Evolutionary conservation across 2,113 vertebrate species (phyloP).

Genomic region (Haplotaxodon microlepis): DNA sequence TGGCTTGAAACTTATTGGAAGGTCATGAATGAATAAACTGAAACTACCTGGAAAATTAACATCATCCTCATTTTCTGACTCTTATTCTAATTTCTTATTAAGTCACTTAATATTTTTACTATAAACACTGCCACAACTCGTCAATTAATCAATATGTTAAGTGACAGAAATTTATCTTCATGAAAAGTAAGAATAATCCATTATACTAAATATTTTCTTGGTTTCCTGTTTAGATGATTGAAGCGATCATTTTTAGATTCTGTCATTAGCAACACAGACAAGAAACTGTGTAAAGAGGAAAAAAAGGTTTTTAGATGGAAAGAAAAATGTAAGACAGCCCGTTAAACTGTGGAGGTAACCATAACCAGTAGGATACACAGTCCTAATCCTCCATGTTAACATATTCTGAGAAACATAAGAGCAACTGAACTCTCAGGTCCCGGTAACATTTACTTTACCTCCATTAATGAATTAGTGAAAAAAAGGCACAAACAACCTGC

Average conservation of each 20-base stretch:
- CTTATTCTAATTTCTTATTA: not conserved
- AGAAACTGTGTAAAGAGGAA: not conserved
- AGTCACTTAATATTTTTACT: not conserved
- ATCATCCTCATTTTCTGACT: not conserved
- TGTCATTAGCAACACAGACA: not conserved
- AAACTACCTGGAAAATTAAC: not conserved
- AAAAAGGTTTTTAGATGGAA: not conserved
- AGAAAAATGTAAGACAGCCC: not conserved
- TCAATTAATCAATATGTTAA: not conserved
- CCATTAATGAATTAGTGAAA: rapidly evolving
- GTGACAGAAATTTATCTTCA: not conserved
- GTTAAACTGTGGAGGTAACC: not conserved
- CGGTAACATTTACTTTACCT: not conserved
- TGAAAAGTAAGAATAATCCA: not conserved
- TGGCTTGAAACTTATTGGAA: rapidly evolving
- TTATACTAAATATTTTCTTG: not conserved
- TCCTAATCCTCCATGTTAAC: rapidly evolving
- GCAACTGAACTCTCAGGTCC: not conserved
- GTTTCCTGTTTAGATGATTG: not conserved
- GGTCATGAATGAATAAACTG: not conserved
- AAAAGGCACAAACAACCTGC: not conserved
- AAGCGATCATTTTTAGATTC: not conserved
- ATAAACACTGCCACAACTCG: rapidly evolving
- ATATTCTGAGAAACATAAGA: not conserved
- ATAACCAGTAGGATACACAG: not conserved